Conservation (phyloP, 2,797 vertebrate genomes). For the Hapalemur alaotrensis region DNA sequence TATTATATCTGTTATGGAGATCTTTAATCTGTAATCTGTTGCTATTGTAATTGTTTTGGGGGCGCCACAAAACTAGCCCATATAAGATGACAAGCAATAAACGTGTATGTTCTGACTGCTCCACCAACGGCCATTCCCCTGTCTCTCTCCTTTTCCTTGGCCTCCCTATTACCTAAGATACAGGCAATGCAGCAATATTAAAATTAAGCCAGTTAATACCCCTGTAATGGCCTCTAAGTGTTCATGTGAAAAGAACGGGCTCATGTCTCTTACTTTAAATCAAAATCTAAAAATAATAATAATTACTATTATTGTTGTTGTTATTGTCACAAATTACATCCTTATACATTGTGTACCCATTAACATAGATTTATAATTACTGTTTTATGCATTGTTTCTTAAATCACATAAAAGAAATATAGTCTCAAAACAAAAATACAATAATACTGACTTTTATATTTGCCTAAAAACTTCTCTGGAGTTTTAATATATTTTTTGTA, state of each 20-base stretch:
- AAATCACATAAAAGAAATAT: neutral
- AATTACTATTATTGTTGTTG: neutral
- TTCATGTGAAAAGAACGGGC: neutral
- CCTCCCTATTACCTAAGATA: neutral
- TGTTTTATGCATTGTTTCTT: neutral
- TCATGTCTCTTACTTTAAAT: neutral
- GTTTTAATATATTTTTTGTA: neutral
- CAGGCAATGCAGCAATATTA: neutral
- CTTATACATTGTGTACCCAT: neutral
- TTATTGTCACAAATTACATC: neutral
- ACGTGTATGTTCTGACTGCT: neutral
- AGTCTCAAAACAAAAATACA: neutral
- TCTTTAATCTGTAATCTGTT: neutral
- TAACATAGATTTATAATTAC: neutral
- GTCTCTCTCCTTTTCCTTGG: neutral
- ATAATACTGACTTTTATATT: neutral
- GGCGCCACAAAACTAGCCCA: neutral
- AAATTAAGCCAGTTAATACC: neutral
- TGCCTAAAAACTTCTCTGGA: neutral
- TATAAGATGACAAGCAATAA: neutral
- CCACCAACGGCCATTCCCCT: neutral
- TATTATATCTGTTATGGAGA: neutral
- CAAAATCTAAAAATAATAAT: neutral
- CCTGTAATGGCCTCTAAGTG: neutral
- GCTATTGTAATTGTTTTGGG: neutral